Base-by-base conservation (phyloP, 2,888 invertebrate species). In the Zygogramma bicolorata region DNA sequence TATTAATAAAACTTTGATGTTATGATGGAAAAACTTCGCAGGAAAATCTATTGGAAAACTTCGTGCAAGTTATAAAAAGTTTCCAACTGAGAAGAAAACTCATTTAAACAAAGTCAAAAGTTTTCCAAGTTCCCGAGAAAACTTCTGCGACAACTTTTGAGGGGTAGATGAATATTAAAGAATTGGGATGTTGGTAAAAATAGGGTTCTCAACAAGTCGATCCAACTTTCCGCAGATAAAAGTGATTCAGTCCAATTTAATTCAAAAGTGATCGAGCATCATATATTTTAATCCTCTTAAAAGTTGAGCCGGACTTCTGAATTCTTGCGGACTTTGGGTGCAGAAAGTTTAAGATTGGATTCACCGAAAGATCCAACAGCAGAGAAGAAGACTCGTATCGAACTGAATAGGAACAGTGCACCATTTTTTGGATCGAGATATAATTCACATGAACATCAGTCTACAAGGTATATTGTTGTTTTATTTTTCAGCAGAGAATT, bases 31-130 rank as follows among this genome's bases (percentile, higher is more conserved):
- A 75, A 77, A 77, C 68, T 77, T 76, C 68, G 49, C 27, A 42
- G 58, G 65, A 74, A 72, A 77, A 77, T 77, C 75, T 75, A 77
- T 77, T 70, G 74, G 77, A 70, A 77, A 77, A 77, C 74, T 77
- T 73, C 65, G 65, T 73, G 57, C 66, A 70, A 77, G 74, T 75
- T 77, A 70, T 74, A 74, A 70, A 77, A 77, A 77, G 69, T 77
- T 77, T 68, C 67, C 59, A 67, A 71, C 71, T 68, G 77, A 49
- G 57, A 68, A 69, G 77, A 72, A 78, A 79, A 79, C 79, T 80
- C 78, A 79, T 80, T 80, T 80, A 70, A 79, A 78, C 74, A 62
- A 77, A 75, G 78, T 71, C 74, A 70, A 75, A 80, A 71, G 70
- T 71, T 73, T 58, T 65, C 53, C 53, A 53, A 53, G 53, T 53